Evolutionary conservation across 2,888 invertebrate genomes (phyloP).

Genomic region (Harpalus rufipes): DNA sequence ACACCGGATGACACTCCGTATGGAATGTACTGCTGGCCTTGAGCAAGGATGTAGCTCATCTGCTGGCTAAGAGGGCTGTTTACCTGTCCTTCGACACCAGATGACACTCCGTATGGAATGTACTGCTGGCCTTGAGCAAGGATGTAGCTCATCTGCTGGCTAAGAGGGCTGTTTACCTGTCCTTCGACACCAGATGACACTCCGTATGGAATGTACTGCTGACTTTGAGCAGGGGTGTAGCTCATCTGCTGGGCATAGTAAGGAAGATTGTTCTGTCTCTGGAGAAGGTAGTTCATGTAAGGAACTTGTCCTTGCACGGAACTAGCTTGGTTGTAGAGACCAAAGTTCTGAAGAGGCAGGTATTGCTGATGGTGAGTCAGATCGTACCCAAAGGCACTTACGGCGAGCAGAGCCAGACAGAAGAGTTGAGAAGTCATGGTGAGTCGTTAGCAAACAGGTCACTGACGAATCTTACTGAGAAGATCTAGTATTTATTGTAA

Average conservation of each 20-base stretch:
- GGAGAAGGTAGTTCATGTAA: background rate
- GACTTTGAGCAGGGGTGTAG: too few species aligned
- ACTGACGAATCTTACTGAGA: background rate
- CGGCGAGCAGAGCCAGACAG: background rate
- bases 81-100: background rate
- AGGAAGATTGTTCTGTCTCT: background rate
- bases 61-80: background rate
- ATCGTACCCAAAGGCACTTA: constrained; percentile 5
- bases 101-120: too few species aligned
- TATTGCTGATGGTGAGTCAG: constrained; percentile 18
- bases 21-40: too few species aligned
- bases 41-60: too few species aligned
- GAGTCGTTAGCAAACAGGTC: background rate
- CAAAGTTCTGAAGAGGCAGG: background rate
- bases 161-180: too few species aligned
- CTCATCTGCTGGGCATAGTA: too few species aligned
- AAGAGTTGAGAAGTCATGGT: background rate
- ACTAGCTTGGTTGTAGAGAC: constrained; percentile 2
- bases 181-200: too few species aligned
- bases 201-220: too few species aligned
- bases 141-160: background rate
- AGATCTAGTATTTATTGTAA: background rate
- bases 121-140: background rate
- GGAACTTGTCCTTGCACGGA: background rate
- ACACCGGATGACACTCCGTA: too few species aligned